These are phyloP conservation scores for Oikopleura albicans DNA, from an alignment of 23 tunicate species.

Conservation along the genomic window DNA sequence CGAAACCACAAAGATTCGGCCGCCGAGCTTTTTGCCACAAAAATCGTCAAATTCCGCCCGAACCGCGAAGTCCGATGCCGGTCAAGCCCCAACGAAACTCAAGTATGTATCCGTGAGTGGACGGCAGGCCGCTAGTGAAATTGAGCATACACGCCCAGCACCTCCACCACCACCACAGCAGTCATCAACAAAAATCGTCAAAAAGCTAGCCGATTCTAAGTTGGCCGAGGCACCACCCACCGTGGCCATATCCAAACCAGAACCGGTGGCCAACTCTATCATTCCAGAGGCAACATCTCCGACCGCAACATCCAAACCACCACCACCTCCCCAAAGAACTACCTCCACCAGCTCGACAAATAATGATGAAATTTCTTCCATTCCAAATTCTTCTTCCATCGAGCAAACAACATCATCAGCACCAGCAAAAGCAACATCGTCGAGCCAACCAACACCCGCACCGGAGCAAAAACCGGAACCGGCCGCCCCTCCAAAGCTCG, in stretches of 20 bases:
- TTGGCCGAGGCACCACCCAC: neutral
- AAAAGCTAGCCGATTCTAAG: neutral
- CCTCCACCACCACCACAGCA: neutral
- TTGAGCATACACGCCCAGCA: neutral
- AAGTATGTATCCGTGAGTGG: neutral
- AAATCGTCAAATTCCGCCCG: neutral
- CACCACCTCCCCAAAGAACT: constrained; percentile 8
- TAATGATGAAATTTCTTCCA: neutral
- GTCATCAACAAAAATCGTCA: neutral
- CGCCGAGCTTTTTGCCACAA: neutral
- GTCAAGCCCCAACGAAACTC: neutral
- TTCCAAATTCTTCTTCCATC: too few species aligned
- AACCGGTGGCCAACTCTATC: neutral
- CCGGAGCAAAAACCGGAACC: neutral
- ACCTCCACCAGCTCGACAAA: neutral
- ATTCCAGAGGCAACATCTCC: neutral
- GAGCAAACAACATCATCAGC: neutral
- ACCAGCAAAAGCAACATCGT: neutral
- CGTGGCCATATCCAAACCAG: neutral
- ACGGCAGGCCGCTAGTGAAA: neutral
- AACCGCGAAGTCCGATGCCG: neutral
- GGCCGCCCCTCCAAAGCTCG: neutral
- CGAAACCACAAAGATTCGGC: neutral
- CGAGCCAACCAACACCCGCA: neutral
- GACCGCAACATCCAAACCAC: neutral